Evolutionary conservation across 2,113 vertebrate genomes (phyloP).

Genomic region (Pipra filicauda): DNA sequence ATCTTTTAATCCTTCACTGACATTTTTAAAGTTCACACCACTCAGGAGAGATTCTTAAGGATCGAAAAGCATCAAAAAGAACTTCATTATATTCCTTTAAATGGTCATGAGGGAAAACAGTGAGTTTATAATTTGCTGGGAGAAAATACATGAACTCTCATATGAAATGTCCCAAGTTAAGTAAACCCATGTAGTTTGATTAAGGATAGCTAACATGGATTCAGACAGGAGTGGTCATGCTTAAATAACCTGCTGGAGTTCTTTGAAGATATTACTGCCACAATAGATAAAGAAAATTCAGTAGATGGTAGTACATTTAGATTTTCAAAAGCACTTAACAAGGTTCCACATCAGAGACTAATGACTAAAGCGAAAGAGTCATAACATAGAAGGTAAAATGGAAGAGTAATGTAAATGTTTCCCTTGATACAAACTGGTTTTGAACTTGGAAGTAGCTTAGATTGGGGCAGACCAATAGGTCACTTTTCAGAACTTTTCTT

Average conservation of each 20-base stretch:
- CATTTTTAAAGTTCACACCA: constrained; percentile 29
- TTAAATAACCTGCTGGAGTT: constrained; percentile 8
- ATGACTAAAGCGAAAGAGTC: not conserved
- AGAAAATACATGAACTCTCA: not conserved
- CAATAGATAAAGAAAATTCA: not conserved
- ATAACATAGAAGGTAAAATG: not conserved
- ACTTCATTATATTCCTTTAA: constrained; percentile 36
- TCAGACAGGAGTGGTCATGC: constrained; percentile 9
- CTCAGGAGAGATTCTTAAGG: not conserved
- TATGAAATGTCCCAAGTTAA: not conserved
- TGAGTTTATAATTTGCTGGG: not conserved
- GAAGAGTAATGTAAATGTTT: not conserved
- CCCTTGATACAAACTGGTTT: not conserved
- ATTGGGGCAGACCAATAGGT: not conserved
- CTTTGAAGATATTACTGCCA: constrained; percentile 16
- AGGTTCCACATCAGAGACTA: not conserved
- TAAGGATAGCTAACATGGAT: not conserved
- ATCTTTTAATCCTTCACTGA: constrained; percentile 20
- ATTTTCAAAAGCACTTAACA: not conserved
- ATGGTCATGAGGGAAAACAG: not conserved
- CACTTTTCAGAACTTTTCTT: not conserved
- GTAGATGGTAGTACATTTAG: not conserved
- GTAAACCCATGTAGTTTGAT: not conserved
- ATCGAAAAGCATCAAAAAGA: not conserved
- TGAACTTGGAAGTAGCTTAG: not conserved